phyloP scores from a whole-genome alignment of 2,113 vertebrate species.

The Spilogale gracilis region DNA sequence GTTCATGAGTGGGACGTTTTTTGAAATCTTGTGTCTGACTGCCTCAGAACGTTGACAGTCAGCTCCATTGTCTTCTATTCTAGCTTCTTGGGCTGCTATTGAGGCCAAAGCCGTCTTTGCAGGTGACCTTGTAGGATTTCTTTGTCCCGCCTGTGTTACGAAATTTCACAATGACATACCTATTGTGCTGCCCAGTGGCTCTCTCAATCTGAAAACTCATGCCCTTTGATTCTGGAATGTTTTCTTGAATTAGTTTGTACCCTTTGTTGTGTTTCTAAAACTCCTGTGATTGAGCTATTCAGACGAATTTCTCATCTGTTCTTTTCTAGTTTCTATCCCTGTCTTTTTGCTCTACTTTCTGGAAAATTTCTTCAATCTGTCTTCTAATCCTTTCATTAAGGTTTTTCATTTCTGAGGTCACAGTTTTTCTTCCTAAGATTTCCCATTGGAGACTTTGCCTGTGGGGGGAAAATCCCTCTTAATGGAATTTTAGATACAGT shows the following conservation, averaged over 20 bases:
- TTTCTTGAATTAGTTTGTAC: not conserved
- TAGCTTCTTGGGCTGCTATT: not conserved
- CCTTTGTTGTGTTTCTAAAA: slow-evolving; percentile 28
- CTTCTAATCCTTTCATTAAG: not conserved
- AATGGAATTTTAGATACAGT: not conserved
- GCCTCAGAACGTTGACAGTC: not conserved
- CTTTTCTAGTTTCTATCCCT: not conserved
- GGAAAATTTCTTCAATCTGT: not conserved
- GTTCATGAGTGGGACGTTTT: not conserved
- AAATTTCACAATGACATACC: not conserved
- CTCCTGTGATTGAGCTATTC: not conserved
- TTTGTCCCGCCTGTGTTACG: not conserved
- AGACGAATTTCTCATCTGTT: not conserved
- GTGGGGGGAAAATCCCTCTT: not conserved
- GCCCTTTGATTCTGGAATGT: not conserved
- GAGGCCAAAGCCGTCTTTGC: not conserved
- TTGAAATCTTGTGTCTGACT: not conserved
- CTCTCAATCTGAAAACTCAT: not conserved
- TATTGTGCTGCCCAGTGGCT: not conserved
- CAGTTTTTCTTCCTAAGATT: slow-evolving; percentile 23
- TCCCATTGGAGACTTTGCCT: not conserved
- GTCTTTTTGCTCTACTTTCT: not conserved
- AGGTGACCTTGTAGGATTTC: not conserved
- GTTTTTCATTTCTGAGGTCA: slow-evolving; percentile 48
- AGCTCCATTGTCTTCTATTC: not conserved